Evolutionary conservation across 2,888 invertebrate genomes (phyloP), one percentile per base, ranked within the genome.

Genomic region (Polylopha cassiicola): DNA sequence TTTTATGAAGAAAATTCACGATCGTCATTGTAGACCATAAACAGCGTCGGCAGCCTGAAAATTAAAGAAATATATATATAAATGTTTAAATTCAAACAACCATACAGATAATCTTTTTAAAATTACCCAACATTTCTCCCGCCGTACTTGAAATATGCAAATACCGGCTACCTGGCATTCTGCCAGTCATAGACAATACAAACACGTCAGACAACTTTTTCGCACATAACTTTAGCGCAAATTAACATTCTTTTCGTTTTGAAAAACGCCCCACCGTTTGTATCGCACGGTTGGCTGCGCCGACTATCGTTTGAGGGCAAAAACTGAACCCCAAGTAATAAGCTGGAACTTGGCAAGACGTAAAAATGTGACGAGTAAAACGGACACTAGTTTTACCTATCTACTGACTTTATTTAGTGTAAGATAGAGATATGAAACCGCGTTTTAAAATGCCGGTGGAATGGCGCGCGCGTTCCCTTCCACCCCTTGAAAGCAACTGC

Each of bases 401-500:
- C n/a, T n/a, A n/a, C n/a, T n/a, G n/a, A n/a, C n/a, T n/a, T n/a
- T n/a, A n/a, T n/a, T n/a, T n/a, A n/a, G n/a, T n/a, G n/a, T n/a
- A n/a, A n/a, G n/a, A n/a, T n/a, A n/a, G n/a, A n/a, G n/a, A n/a
- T n/a, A 11, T 24, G 4, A 9, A 24, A 24, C 6, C 13, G 2
- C 13, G 7, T 13, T n/a, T n/a, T n/a, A n/a, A n/a, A 0, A 18
- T 10, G 18, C 17, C 3, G 20, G 20, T 31, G 33, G 26, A 39
- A 33, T 37, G 36, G 43, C 50, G 53, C 56, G 53, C 54, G 55
- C 56, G 51, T 49, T 47, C 57, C 30, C 44, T 53, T 47, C 65
- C 59, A 61, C 65, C 72, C 72, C 65, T 62, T 53, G 51, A 50
- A 53, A 51, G 43, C 59, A 50, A 70, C 69, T 68, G 69, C 60